These are phyloP conservation scores for Squalus acanthias DNA, from an alignment of 2,797 vertebrate species.

Conservation along the genomic window DNA sequence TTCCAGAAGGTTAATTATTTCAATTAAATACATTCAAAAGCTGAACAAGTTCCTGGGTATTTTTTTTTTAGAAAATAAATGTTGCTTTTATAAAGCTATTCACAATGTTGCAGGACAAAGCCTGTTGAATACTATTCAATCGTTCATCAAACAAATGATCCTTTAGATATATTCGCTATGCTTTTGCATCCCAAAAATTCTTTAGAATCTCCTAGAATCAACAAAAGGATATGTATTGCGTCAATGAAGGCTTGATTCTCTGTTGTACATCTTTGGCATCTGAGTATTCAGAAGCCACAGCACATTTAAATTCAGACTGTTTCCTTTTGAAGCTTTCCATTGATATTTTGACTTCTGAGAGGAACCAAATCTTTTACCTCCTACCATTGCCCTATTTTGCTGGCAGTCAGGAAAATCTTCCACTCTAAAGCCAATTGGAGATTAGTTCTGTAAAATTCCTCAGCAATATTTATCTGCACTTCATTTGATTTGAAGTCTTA, in stretches of 20 bases:
- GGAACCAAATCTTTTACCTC: background rate
- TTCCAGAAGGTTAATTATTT: background rate
- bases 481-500: background rate
- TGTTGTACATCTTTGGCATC: background rate
- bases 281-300: background rate
- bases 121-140: background rate
- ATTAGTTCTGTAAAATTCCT: background rate
- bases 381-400: background rate
- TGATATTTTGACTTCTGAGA: background rate
- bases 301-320: background rate
- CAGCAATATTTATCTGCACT: background rate
- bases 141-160: background rate
- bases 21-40: background rate
- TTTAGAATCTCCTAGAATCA: background rate
- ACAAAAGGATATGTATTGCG: background rate
- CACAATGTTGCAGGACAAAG: background rate
- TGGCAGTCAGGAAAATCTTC: background rate
- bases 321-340: background rate
- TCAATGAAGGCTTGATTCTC: background rate
- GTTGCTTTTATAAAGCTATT: background rate
- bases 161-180: background rate
- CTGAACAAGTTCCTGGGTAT: background rate
- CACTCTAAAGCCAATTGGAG: background rate
- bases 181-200: background rate
- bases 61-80: background rate